Evolutionary conservation across 1,140 invertebrate genomes (phyloP).

Genomic region (Apis mellifera): Amel_HAv3.1 CM009937.2:11360001-11360500

Average conservation of each 20-base stretch:
- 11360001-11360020: no score
- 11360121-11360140: constrained; percentile 63
- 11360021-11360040: background rate
- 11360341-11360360: no score
- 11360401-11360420: no score
- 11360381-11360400: no score
- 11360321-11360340: background rate
- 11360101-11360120: constrained; percentile 58
- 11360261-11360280: constrained; percentile 38
- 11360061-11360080: background rate
- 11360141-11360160: constrained; percentile 49
- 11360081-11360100: constrained; percentile 34
- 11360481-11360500: no score
- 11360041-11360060: constrained; percentile 1
- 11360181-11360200: constrained; percentile 33
- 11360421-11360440: no score
- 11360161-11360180: constrained; percentile 61
- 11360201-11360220: constrained; percentile 52
- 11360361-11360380: background rate
- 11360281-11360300: background rate
- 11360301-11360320: background rate
- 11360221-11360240: constrained; percentile 50
- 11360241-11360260: constrained; percentile 58
- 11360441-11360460: no score
- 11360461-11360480: no score